A percentile compares a stretch with the other conserved stretches of the same genome.
phyloP scores from a whole-genome alignment of 2,888 invertebrate species.

The Campaea margaritaria region DNA sequence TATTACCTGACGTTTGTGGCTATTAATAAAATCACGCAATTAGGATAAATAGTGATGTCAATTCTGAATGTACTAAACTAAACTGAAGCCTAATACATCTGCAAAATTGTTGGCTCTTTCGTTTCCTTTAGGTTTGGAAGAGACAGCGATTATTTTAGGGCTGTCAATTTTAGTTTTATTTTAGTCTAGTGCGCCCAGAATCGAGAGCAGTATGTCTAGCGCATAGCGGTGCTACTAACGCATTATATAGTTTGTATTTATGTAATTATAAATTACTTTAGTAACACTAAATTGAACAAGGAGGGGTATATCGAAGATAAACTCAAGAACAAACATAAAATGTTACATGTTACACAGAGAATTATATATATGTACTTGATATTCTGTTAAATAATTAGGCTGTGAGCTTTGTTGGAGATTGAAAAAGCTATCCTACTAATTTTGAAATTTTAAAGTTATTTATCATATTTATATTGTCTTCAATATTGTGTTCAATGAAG shows the following conservation, averaged over 20 bases:
- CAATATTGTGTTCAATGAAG: slow-evolving; percentile 14
- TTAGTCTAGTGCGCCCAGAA: no score
- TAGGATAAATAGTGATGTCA: no score
- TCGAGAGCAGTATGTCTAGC: no score
- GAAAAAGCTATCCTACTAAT: not conserved
- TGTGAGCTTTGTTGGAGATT: slow-evolving; percentile 22
- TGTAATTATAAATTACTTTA: not conserved
- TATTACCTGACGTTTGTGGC: no score
- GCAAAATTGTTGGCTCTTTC: no score
- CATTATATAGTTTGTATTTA: not conserved
- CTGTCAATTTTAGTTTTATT: no score
- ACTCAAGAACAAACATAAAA: slow-evolving; percentile 8
- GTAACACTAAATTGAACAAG: slow-evolving; percentile 1
- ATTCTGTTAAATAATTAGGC: slow-evolving; percentile 4
- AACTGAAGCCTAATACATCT: no score
- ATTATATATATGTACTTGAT: no score
- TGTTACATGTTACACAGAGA: not conserved
- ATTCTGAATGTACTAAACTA: no score
- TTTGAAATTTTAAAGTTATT: slow-evolving; percentile 2
- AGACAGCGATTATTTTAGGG: no score
- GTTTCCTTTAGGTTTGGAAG: no score
- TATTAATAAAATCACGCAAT: no score
- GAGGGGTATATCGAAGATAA: not conserved
- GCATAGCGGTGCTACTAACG: not conserved
- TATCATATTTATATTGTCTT: slow-evolving; percentile 4